phyloP scores from a whole-genome alignment of 2,888 invertebrate species.

The Epinotia bilunana region DNA sequence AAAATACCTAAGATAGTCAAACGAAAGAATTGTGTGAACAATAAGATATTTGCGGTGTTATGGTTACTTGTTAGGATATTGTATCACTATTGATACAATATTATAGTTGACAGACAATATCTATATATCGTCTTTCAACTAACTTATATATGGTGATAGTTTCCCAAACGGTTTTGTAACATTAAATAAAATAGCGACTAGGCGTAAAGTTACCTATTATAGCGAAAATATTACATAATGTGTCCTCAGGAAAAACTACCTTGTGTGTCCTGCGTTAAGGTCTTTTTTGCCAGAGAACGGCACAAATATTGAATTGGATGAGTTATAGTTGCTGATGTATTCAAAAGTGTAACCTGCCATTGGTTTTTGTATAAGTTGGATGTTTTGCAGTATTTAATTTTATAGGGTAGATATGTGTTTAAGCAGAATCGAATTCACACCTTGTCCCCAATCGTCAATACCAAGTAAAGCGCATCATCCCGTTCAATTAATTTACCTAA shows the following conservation, averaged over 20 bases:
- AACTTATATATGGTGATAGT: conserved; percentile 20
- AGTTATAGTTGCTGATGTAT: conserved; percentile 35
- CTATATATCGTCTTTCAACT: conserved; percentile 1
- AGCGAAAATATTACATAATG: conserved; percentile 9
- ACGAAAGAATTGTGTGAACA: conserved; percentile 1
- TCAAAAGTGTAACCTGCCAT: conserved; percentile 37
- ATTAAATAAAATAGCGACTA: conserved; percentile 15
- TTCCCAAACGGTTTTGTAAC: conserved; percentile 30
- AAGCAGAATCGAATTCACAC: conserved; percentile 13
- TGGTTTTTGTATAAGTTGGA: conserved; percentile 22
- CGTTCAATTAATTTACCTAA: neutral
- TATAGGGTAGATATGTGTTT: conserved; percentile 26
- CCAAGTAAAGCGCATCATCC: neutral
- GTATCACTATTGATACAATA: no score
- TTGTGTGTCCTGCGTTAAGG: neutral
- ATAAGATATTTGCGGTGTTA: conserved; percentile 3
- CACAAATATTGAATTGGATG: conserved; percentile 18
- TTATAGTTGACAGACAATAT: no score
- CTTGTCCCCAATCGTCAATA: conserved; percentile 13
- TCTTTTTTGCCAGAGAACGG: no score
- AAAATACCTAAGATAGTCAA: neutral
- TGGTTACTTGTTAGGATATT: conserved; percentile 24
- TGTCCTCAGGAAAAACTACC: neutral
- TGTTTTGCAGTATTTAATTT: conserved; percentile 24
- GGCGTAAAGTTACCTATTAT: conserved; percentile 13